A percentile compares a stretch with the other conserved stretches of the same genome.
phyloP scores from a whole-genome alignment of 2,113 vertebrate genomes.

The Plecotus auritus region DNA sequence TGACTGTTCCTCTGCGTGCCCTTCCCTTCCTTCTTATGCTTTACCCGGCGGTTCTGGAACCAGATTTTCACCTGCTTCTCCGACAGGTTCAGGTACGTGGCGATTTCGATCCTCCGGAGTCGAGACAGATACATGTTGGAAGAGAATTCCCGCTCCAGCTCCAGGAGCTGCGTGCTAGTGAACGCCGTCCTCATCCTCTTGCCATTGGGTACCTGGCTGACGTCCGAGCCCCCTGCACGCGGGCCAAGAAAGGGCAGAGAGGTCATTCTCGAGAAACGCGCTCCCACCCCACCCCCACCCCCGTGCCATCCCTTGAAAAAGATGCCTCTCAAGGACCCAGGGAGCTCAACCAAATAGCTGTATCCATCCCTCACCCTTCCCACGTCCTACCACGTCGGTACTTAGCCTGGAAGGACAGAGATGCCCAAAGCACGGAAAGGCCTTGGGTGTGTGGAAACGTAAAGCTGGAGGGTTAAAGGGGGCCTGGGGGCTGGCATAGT shows the following conservation, averaged over 20 bases:
- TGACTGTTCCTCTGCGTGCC: constrained; percentile 90
- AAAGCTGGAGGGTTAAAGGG: background rate
- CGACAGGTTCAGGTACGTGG: constrained; percentile 96
- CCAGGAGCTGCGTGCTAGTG: constrained; percentile 97
- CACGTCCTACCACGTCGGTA: background rate
- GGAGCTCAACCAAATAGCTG: background rate
- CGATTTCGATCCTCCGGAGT: constrained; percentile 96
- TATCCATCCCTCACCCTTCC: background rate
- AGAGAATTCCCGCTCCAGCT: constrained; percentile 97
- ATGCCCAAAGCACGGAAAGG: background rate
- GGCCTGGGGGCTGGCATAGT: background rate
- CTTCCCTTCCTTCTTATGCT: constrained; percentile 99
- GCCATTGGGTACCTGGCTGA: constrained; percentile 90
- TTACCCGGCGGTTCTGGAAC: constrained; percentile 98
- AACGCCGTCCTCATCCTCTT: constrained; percentile 99
- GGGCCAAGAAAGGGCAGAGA: background rate
- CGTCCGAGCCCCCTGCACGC: constrained; percentile 86
- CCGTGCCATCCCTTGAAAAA: background rate
- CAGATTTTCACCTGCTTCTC: constrained; percentile 99
- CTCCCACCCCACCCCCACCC: background rate
- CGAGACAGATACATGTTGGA: constrained; percentile 99
- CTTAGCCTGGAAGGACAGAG: background rate
- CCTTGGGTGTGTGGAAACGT: background rate
- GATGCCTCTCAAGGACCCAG: background rate
- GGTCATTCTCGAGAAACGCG: background rate